Conservation (phyloP, 2,888 invertebrate genomes). For the Nasonia oneida region DNA sequence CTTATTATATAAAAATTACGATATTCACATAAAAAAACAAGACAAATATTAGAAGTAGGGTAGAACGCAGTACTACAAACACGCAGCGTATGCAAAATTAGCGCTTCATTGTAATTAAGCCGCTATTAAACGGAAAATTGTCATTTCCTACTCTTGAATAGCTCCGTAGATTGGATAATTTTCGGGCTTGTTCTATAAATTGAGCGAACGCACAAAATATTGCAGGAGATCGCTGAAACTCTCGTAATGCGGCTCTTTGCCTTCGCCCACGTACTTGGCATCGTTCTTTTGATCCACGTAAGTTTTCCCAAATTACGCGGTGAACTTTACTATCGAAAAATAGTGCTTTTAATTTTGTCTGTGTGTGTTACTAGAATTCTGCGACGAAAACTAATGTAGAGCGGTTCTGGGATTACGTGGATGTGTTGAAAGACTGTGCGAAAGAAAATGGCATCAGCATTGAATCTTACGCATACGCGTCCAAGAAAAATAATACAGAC, state of each 20-base stretch:
- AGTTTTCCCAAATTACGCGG: slow-evolving; percentile 6
- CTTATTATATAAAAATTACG: no score
- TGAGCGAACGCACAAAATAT: slow-evolving; percentile 32
- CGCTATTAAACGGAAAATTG: slow-evolving; percentile 36
- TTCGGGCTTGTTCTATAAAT: slow-evolving; percentile 34
- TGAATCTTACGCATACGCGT: slow-evolving; percentile 33
- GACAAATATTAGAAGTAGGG: neutral
- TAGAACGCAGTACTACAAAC: neutral
- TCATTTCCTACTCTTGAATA: slow-evolving; percentile 37
- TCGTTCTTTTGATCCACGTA: slow-evolving; percentile 30
- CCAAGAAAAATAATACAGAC: slow-evolving; percentile 33
- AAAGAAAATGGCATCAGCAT: slow-evolving; percentile 30
- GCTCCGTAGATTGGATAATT: slow-evolving; percentile 43
- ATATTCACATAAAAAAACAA: neutral
- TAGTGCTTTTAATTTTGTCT: neutral
- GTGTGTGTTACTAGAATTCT: neutral
- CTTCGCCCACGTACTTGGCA: neutral
- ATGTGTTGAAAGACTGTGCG: slow-evolving; percentile 26
- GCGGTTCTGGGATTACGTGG: slow-evolving; percentile 18
- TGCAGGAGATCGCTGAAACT: slow-evolving; percentile 26
- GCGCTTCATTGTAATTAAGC: neutral
- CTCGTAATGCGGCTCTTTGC: slow-evolving; percentile 37
- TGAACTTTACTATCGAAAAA: neutral
- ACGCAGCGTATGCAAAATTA: neutral
- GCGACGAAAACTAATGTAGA: neutral